These are phyloP conservation scores for Mesoclemmys tuberculata DNA, from an alignment of 2,113 vertebrate genomes.

Conservation along the genomic window DNA sequence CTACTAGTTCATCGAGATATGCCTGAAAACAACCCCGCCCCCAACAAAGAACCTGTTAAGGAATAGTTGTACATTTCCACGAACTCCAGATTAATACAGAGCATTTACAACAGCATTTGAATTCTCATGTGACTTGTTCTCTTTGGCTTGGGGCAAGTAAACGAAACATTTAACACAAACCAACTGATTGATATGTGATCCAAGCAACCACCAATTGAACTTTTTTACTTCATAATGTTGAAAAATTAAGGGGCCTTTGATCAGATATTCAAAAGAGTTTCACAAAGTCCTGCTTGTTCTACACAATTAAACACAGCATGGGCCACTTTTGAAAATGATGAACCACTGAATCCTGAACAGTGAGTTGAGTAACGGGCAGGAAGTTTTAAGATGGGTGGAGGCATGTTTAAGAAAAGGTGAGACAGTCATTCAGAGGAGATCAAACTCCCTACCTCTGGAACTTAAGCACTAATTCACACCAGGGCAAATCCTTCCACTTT, in stretches of 20 bases:
- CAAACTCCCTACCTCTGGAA: not conserved
- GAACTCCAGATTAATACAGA: not conserved
- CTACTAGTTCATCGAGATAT: constrained; percentile 96
- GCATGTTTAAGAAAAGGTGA: not conserved
- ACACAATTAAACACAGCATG: not conserved
- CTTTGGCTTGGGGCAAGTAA: not conserved
- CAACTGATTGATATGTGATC: not conserved
- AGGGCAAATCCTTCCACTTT: not conserved
- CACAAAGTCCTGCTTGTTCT: not conserved
- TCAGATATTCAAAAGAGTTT: not conserved
- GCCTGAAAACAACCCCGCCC: constrained; percentile 80
- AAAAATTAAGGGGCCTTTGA: not conserved
- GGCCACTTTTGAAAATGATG: not conserved
- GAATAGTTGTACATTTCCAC: not conserved
- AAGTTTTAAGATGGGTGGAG: not conserved
- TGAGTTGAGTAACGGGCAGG: not conserved
- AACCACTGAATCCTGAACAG: not conserved
- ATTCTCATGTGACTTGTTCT: not conserved
- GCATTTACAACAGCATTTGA: not conserved
- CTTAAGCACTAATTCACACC: not conserved
- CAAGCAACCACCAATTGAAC: not conserved
- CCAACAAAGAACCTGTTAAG: constrained; percentile 55
- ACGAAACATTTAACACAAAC: not conserved
- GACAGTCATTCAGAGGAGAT: not conserved
- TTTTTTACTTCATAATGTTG: not conserved